Evolutionary conservation across 1,140 invertebrate species (phyloP), one percentile per base, ranked within the genome.

Genomic region (Euwallacea similis): DNA sequence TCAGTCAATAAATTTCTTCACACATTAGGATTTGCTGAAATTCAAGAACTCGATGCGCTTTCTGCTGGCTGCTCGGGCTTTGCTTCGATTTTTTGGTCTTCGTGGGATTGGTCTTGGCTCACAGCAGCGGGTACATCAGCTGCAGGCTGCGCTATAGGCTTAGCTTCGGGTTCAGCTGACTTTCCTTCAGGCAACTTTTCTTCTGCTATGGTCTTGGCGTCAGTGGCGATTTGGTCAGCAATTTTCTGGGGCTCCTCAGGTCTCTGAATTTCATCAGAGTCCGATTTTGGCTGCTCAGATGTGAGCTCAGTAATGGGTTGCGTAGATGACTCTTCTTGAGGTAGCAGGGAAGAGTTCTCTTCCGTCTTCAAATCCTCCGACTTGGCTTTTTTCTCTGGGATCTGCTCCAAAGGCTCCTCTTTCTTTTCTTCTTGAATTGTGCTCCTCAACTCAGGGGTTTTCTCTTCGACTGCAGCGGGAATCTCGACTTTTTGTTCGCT

Each of bases 1-100:
- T 74, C 72, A 74, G 72, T 73, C 63, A 69, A 65, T 73, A 70
- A 58, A 44, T 69, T 73, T 58, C 62, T 66, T 72, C 61, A 61
- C 65, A 62, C 58, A 67, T 47, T 33, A 42, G 2, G 43, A 13
- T 60, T 60, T 9, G n/a, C 15, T 15, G 47, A 10, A 56, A 67
- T 74, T 79, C 76, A 78, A 75, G 78, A 78, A 75, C 76, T 79
- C n/a, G 75, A 44, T 72, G 76, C 71, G 76, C 76, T 77, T 13
- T 75, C 70, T 76, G 76, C 74, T 59, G 75, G 71, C 73, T 76
- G 66, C 74, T 78, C 74, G 58, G 72, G 74, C 73, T 76, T 66
- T 74, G 75, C 74, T 58, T 71, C 66, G 41, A 64, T 63, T 60
- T 78, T 77, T 62, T 75, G 76, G 62, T 67, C 73, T 76, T 74